phyloP scores from a whole-genome alignment of 2,797 vertebrate species.

The Phataginus tetradactyla region DNA sequence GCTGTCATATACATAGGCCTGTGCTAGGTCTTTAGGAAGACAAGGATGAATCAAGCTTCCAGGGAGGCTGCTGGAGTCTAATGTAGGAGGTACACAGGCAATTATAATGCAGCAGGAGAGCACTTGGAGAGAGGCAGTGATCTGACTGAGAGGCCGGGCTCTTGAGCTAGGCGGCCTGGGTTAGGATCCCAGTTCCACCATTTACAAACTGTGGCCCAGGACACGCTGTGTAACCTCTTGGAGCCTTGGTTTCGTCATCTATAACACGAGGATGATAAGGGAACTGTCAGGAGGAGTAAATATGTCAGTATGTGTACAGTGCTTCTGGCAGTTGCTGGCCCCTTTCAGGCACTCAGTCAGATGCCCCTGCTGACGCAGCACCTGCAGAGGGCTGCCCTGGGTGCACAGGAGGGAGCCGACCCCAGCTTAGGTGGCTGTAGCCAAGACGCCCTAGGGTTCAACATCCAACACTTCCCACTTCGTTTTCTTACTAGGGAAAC shows the following conservation, averaged over 20 bases:
- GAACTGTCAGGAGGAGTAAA: neutral
- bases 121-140: neutral
- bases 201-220: neutral
- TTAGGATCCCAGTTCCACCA: neutral
- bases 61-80: neutral
- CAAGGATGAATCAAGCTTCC: neutral
- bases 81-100: neutral
- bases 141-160: neutral
- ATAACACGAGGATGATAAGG: neutral
- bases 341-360: rapidly evolving
- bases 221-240: neutral
- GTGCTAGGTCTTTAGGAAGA: neutral
- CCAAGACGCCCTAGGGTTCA: neutral
- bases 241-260: neutral
- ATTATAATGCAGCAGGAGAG: neutral
- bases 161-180: neutral
- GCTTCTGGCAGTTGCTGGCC: neutral
- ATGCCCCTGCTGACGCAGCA: neutral
- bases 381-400: neutral
- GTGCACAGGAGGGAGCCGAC: no score
- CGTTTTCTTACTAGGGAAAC: neutral
- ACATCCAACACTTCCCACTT: neutral
- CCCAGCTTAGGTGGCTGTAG: neutral
- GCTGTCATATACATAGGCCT: neutral
- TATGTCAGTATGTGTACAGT: rapidly evolving